These are phyloP conservation scores for Ormia ochracea DNA, from an alignment of 2,888 invertebrate species.

Conservation along the genomic window DNA sequence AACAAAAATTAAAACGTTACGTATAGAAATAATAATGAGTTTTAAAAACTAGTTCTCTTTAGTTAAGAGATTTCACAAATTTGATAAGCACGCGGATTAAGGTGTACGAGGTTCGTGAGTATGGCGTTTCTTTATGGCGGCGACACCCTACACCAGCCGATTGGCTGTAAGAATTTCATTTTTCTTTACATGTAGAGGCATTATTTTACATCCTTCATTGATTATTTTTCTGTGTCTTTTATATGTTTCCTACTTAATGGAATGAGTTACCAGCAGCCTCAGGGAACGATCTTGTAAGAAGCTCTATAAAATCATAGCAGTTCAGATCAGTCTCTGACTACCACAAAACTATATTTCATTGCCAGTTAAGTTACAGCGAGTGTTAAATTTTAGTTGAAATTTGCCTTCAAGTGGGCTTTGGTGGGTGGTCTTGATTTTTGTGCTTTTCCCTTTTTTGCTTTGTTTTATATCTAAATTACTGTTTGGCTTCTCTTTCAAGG, in stretches of 20 bases:
- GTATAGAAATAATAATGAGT: slow-evolving; percentile 12
- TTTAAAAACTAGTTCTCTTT: slow-evolving; percentile 41
- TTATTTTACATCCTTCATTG: too few relatives aligned
- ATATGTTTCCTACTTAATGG: too few relatives aligned
- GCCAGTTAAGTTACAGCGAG: not conserved
- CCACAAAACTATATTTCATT: not conserved
- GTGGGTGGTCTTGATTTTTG: slow-evolving; percentile 33
- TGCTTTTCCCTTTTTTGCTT: slow-evolving; percentile 22
- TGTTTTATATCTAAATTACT: too few relatives aligned
- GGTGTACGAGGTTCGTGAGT: not conserved
- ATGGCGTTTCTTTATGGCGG: not conserved
- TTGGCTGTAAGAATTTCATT: too few relatives aligned
- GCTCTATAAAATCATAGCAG: not conserved
- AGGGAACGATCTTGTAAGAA: too few relatives aligned
- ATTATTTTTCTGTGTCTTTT: too few relatives aligned
- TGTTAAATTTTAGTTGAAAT: not conserved
- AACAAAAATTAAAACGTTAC: slow-evolving; percentile 2
- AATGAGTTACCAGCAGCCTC: too few relatives aligned
- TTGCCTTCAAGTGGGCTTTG: not conserved
- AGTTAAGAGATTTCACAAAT: slow-evolving; percentile 50
- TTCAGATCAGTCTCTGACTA: not conserved
- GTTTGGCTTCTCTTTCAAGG: slow-evolving; percentile 3
- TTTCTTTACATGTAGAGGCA: too few relatives aligned
- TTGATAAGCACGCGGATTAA: slow-evolving; percentile 56
- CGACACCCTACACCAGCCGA: slow-evolving; percentile 7